Evolutionary conservation across 2,888 invertebrate genomes (phyloP).

Genomic region (Calameuta pallipes): DNA sequence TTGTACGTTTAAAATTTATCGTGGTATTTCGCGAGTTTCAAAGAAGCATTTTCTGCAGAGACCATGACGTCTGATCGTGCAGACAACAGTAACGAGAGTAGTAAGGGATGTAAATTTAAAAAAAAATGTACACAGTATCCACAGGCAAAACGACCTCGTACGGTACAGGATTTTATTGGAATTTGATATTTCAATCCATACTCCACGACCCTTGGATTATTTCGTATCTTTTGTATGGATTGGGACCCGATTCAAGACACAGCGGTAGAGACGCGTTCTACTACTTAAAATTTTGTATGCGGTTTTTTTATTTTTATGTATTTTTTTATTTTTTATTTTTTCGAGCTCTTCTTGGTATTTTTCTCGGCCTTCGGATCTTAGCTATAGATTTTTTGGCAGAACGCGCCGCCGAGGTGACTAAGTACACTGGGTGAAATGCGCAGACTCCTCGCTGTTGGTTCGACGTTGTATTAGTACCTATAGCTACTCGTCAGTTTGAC

Average conservation of each 20-base stretch:
- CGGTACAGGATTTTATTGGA: not conserved
- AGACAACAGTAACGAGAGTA: not conserved
- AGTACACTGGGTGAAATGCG: conserved; percentile 44
- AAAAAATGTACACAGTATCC: not conserved
- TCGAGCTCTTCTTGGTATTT: not conserved
- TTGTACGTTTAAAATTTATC: not conserved
- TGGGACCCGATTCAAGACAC: not conserved
- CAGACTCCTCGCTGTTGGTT: conserved; percentile 42
- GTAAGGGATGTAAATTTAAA: not conserved
- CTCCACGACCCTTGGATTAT: not conserved
- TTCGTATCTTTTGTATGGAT: not conserved
- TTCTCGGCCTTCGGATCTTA: conserved; percentile 1
- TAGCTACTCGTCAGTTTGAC: conserved; percentile 51
- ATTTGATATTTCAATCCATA: not conserved
- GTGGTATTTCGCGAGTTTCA: not conserved
- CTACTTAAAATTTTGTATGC: too few relatives aligned
- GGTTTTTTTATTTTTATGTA: not conserved
- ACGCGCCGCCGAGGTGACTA: conserved; percentile 20
- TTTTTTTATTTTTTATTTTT: not conserved
- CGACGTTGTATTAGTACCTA: not conserved
- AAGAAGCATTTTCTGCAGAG: not conserved
- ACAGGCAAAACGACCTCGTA: not conserved
- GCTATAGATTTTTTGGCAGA: conserved; percentile 32
- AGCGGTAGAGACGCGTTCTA: not conserved
- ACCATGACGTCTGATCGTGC: not conserved